Evolutionary conservation across 2,113 vertebrate species (phyloP).

Genomic region (Paradisaea rubra): DNA sequence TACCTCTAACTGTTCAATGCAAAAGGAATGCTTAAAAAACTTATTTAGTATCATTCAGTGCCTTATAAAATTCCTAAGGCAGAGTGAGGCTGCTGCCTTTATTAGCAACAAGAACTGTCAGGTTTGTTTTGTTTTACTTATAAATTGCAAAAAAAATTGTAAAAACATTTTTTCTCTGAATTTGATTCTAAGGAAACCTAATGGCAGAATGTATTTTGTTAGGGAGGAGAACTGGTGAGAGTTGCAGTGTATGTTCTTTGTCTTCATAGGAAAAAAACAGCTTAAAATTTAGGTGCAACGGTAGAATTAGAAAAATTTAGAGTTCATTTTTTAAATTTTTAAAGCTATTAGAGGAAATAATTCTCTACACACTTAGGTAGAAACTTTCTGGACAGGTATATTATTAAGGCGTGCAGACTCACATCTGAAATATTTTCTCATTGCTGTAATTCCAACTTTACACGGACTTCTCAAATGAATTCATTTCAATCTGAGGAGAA

Average conservation of each 20-base stretch:
- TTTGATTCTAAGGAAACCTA: neutral
- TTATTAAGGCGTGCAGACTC: neutral
- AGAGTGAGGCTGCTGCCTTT: neutral
- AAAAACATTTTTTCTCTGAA: neutral
- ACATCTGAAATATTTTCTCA: neutral
- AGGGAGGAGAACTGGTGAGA: neutral
- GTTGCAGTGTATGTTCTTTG: neutral
- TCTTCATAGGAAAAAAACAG: neutral
- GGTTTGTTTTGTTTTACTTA: neutral
- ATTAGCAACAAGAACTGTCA: neutral
- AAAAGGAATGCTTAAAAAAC: neutral
- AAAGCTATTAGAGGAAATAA: neutral
- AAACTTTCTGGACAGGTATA: neutral
- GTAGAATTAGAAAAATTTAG: neutral
- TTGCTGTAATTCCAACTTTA: neutral
- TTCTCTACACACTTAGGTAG: neutral
- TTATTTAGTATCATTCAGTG: neutral
- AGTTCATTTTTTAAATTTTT: neutral
- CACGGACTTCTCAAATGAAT: neutral
- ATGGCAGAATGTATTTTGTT: neutral
- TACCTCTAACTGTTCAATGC: neutral
- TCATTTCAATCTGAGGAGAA: neutral
- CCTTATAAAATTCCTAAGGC: neutral
- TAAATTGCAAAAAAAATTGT: neutral
- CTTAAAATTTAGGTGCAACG: neutral